Conservation (phyloP, 1,140 invertebrate species). For the Parapsyche elsis region DNA sequence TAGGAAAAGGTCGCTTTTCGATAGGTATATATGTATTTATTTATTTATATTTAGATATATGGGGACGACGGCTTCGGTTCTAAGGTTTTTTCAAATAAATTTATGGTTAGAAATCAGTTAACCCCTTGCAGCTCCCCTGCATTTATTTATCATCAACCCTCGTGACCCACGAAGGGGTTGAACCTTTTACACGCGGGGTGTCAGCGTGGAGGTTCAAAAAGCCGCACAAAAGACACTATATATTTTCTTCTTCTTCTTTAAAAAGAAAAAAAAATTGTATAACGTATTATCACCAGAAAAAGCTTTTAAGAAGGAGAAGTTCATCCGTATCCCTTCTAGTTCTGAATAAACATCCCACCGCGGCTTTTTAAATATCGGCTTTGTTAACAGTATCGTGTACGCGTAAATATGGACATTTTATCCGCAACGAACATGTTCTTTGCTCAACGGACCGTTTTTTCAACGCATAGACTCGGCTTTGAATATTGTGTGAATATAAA, state of each 20-base stretch:
- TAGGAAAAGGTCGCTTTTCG: conserved; percentile 27
- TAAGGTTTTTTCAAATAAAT: conserved; percentile 38
- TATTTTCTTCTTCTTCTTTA: conserved; percentile 27
- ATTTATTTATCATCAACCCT: conserved; percentile 47
- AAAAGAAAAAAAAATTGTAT: conserved; percentile 41
- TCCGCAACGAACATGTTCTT: no score
- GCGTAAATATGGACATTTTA: no score
- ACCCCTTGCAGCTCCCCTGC: conserved; percentile 35
- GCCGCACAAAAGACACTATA: conserved; percentile 29
- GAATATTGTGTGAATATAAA: no score
- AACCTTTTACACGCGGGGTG: background rate
- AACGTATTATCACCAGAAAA: conserved; percentile 44
- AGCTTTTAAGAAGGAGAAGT: conserved; percentile 32
- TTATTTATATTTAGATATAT: background rate
- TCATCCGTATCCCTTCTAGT: conserved; percentile 6
- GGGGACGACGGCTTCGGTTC: background rate
- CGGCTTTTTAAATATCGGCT: no score
- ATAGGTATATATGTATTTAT: conserved; percentile 13
- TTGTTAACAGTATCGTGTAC: no score
- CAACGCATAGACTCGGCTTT: no score
- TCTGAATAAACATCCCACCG: conserved; percentile 3
- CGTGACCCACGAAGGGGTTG: conserved; percentile 1
- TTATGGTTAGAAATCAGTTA: conserved; percentile 47
- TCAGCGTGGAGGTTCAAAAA: background rate
- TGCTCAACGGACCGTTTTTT: no score